A percentile compares a stretch with the other conserved stretches of the same genome.
These are phyloP conservation scores for Ormyrus pomaceus DNA, from an alignment of 2,888 invertebrate genomes.

Conservation along the genomic window DNA sequence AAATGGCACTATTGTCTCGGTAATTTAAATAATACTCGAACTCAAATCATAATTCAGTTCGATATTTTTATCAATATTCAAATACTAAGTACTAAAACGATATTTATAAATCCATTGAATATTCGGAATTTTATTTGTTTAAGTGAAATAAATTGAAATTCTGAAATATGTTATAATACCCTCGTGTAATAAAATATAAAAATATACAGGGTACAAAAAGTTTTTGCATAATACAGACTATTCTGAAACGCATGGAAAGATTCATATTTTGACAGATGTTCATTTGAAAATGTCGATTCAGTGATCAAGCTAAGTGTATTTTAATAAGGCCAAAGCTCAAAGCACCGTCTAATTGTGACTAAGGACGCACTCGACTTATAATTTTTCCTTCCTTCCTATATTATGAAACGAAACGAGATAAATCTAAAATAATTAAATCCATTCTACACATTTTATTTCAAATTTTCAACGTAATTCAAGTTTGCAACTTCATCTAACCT, in stretches of 20 bases:
- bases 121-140: no score
- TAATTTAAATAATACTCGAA: no score
- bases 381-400: conserved; percentile 8
- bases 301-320: conserved; percentile 36
- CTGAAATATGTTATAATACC: no score
- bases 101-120: no score
- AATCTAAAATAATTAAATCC: no score
- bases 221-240: neutral
- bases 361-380: conserved; percentile 33
- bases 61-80: no score
- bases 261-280: conserved; percentile 38
- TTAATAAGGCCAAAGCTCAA: conserved; percentile 41
- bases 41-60: no score
- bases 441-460: neutral
- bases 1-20: no score
- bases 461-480: neutral
- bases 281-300: conserved; percentile 4
- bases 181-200: neutral
- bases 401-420: neutral
- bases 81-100: no score
- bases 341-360: conserved; percentile 26
- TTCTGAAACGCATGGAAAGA: conserved; percentile 14
- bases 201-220: neutral
- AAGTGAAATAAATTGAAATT: no score
- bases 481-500: neutral